These are phyloP conservation scores for Sciurus niger DNA, from an alignment of 2,113 vertebrate genomes.

Conservation along the genomic window DNA sequence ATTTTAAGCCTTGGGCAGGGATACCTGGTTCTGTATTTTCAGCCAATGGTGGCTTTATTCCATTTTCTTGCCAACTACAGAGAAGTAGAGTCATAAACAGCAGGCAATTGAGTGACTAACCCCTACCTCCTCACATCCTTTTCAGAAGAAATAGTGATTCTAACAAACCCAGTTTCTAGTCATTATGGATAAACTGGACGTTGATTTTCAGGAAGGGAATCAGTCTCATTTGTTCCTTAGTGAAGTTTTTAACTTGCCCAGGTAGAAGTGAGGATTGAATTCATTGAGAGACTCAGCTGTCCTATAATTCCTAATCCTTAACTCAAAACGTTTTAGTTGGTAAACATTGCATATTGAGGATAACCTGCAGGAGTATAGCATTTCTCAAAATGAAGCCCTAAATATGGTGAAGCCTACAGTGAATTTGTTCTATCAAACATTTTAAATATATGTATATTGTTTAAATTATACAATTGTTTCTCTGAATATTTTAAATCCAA, in stretches of 20 bases:
- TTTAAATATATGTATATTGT: background rate
- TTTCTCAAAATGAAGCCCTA: background rate
- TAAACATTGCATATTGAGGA: background rate
- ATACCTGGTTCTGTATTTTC: background rate
- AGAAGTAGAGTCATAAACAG: background rate
- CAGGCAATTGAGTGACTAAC: background rate
- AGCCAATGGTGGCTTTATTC: background rate
- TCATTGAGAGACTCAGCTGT: background rate
- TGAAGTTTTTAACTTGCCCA: background rate
- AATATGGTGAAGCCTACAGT: background rate
- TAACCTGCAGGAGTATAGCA: background rate
- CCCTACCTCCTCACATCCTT: background rate
- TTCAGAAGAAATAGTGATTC: constrained; percentile 19
- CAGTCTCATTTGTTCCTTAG: background rate
- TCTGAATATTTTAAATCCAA: constrained; percentile 28
- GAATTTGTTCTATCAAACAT: background rate
- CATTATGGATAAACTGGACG: background rate
- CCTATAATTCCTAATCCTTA: background rate
- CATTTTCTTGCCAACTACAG: background rate
- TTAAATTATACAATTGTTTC: background rate
- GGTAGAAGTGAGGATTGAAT: background rate
- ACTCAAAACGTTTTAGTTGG: background rate
- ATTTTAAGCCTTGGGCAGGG: background rate
- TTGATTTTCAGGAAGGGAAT: background rate
- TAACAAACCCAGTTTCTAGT: background rate